Base-by-base conservation (phyloP, 2,888 invertebrate genomes). In the Noctua janthe region DNA sequence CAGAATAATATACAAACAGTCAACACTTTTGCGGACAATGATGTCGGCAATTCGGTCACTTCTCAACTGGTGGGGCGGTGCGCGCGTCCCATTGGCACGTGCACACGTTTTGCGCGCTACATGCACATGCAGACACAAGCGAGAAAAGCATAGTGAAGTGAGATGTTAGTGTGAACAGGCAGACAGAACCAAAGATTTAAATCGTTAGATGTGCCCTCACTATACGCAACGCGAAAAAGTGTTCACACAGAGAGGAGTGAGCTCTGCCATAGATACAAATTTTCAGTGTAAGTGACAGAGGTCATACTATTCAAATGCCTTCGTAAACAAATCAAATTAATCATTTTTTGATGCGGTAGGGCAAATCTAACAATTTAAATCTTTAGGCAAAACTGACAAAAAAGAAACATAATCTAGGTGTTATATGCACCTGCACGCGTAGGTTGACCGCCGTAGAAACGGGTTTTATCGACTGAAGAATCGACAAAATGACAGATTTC, bases 61-160 rank as follows among this genome's bases (percentile, higher is more conserved):
- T 76, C 49, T 67, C 82, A 59, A 71, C 77, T 64, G 80, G 39
- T 2, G 5, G 47, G 73, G 15, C 59, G 54, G 73, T 69, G 56
- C 35, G 59, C 54, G 78, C 71, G 66, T 64, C 59, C 62, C 72
- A 69, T 69, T 39, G 66, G 73, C 80, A n/a, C 78, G 78, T 70
- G 75, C 83, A 66, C 80, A 76, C 80, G 56, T 43, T 23, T 67
- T 47, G 49, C 78, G 56, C 66, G 88, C 89, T 86, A 88, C 86
- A 81, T 85, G 85, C 78, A 81, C 87, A 87, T 89, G 87, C 87
- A 89, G 71, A 88, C 76, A 87, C 84, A 87, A 88, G 86, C 86
- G 66, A 62, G 77, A 82, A 85, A 84, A 76, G 87, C 87, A 87
- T 35, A 83, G 67, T 87, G 83, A 84, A 74, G 71, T 75, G 84